phyloP scores from a whole-genome alignment of 2,113 vertebrate species.

The Nothocercus nigrocapillus region DNA sequence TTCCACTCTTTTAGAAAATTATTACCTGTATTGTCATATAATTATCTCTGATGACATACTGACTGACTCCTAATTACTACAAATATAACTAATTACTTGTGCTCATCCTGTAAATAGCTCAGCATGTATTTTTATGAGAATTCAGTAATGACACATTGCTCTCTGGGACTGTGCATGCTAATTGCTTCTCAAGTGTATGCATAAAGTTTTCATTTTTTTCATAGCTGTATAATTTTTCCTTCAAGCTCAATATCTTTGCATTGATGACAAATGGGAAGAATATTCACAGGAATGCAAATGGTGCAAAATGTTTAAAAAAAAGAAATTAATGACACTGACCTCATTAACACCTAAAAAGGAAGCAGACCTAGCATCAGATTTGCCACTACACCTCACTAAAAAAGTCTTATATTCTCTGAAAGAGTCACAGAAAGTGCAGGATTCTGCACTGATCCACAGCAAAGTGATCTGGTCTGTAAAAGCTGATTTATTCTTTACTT shows the following conservation, averaged over 20 bases:
- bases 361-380: background rate
- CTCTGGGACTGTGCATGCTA: background rate
- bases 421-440: background rate
- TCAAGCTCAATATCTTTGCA: background rate
- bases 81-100: constrained; percentile 49
- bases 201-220: background rate
- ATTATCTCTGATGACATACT: constrained; percentile 46
- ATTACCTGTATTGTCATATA: constrained; percentile 24
- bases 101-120: constrained; percentile 55
- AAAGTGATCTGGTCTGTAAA: background rate
- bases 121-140: constrained; percentile 44
- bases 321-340: background rate
- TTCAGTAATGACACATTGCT: constrained; percentile 28
- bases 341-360: background rate
- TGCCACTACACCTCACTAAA: fast-evolving
- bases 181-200: background rate
- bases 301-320: background rate
- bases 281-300: background rate
- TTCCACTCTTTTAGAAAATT: constrained; percentile 19
- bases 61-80: constrained; percentile 53
- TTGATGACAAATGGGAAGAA: background rate
- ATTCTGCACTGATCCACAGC: background rate
- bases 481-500: background rate
- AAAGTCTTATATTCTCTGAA: background rate
- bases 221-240: background rate